Evolutionary conservation across 2,113 vertebrate species (phyloP), one percentile per base, ranked within the genome.

Genomic region (Baryphthengus martii): DNA sequence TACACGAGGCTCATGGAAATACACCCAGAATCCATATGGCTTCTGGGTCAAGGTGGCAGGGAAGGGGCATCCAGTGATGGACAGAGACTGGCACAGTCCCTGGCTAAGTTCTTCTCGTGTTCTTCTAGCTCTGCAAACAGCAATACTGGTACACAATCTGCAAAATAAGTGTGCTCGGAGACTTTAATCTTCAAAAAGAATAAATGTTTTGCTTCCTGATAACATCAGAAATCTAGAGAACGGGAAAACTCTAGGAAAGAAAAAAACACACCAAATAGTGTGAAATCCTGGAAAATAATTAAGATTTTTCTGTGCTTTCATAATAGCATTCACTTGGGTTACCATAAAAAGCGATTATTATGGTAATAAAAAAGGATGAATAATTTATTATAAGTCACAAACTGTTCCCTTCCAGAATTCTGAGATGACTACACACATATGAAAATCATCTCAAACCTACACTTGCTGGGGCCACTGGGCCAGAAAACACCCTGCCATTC

Each of bases 321-420:
- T 78, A 95, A 95, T 17, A 93, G 62, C 90, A 39, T 91, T 95
- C 67, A 71, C 90, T 95, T 18, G 88, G 90, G 92, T 91, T 95
- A 93, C 95, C 88, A 77, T 90, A 95, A 95, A 95, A 96, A 94
- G 26, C 0, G 20, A 96, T 96, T 95, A 96, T 93, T 94, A 95
- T 96, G 90, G 93, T 94, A 96, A 95, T 96, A 94, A 96, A 95
- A 88, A 86, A 89, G 55, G 85, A 96, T 96, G 89, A 97, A 95
- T 95, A 94, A 95, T 96, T 96, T 94, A 94, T 97, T 93, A 75
- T 53, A 89, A 90, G 47, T 92, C 70, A 83, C 87, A 84, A 92
- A 87, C 40, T 28, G 53, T 67, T 95, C 89, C 71, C 35, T 86
- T 94, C 89, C 92, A 95, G 95, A 85, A 96, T 71, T 58, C 68